phyloP scores from a whole-genome alignment of 2,888 invertebrate species.

The Lepidocyrtinus sp. region DNA sequence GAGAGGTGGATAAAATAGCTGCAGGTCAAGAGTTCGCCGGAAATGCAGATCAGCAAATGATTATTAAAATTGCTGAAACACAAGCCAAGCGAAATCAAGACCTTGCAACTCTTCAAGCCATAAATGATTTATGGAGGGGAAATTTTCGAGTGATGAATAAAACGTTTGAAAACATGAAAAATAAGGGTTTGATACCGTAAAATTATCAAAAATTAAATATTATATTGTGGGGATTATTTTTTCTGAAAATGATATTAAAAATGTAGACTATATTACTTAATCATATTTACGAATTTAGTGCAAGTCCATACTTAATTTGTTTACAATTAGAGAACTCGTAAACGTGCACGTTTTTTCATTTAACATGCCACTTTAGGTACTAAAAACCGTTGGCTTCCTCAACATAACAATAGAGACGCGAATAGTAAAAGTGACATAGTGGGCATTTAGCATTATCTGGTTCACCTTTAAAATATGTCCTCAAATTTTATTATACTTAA shows the following conservation, averaged over 20 bases:
- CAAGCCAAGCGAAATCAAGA: constrained; percentile 18
- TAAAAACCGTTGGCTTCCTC: too few species aligned
- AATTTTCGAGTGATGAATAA: constrained; percentile 31
- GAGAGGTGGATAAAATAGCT: background rate
- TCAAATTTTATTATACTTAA: too few species aligned
- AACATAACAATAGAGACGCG: too few species aligned
- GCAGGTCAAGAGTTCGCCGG: background rate
- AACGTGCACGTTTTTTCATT: background rate
- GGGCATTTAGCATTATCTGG: too few species aligned
- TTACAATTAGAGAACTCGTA: background rate
- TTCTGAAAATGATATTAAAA: background rate
- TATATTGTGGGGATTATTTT: background rate
- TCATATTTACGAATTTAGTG: too few species aligned
- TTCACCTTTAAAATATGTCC: too few species aligned
- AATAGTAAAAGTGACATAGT: too few species aligned
- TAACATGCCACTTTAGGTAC: too few species aligned
- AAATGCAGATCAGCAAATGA: background rate
- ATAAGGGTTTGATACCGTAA: background rate
- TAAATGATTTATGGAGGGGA: constrained; percentile 10
- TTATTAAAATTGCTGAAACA: background rate
- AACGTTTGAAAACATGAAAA: constrained; percentile 25
- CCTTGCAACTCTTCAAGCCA: background rate
- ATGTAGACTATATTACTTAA: background rate
- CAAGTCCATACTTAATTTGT: background rate
- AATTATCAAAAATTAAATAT: background rate